Base-by-base conservation (phyloP, 2,888 invertebrate genomes). In the Sipha maydis region DNA sequence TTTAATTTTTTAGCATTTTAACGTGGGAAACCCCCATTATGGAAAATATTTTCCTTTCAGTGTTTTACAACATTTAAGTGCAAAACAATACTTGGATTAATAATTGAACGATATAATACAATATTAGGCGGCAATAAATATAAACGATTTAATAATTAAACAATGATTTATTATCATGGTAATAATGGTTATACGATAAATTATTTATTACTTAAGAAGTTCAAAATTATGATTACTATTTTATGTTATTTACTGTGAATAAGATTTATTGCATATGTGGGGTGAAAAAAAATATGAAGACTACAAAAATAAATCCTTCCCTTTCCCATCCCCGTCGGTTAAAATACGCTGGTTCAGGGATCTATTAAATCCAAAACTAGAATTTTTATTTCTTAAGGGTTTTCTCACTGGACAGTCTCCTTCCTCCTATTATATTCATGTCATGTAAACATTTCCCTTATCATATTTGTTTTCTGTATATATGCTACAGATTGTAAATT, bases 31-130 rank as follows among this genome's bases (percentile, higher is more conserved):
- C 11, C 41, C 41, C 76, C 61, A 67, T 75, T 61, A 41, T 73
- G 31, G 56, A 61, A 28, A 75, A 75, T 75, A 11, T 56, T 73
- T 48, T 71, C 71, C 11, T 69, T 48, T 54, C 19, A 0, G 7
- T 54, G 21, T 71, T 73, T 56, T 31, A 34, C 54, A 41, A 75
- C 48, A 31, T 34, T 34, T 3, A 34, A 34, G 3, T 34, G 25
- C 48, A 73, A 83, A 83, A 71, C 25, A 69, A 83, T 54, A 83
- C 21, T 83, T 31, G 28, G 48, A 48, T 48, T 69, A 71, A 69
- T 69, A 71, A 34, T 34, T 34, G 2, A 34, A 34, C n/a, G 38
- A 82, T 19, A 31, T 41, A 71, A 82, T 31, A n/a, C 31, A 1
- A 14, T 34, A 34, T 34, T 34, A n/a, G 8, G 9, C 1, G 34